phyloP scores from a whole-genome alignment of 2,888 invertebrate species.

The Hymenopus coronatus region DNA sequence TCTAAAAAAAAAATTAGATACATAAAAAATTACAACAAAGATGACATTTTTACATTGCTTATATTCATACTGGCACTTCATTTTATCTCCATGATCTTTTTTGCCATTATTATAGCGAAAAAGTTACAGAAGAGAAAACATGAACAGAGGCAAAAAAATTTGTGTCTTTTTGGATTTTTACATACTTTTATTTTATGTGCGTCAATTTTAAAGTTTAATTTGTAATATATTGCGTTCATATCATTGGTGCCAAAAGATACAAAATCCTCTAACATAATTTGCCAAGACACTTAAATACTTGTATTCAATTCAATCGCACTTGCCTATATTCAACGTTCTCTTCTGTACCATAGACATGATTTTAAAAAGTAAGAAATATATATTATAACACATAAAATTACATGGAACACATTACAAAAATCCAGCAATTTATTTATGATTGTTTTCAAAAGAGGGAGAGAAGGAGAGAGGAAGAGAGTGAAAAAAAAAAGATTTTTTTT shows the following conservation, averaged over 20 bases:
- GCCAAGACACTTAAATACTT: background rate
- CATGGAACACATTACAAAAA: conserved; percentile 20
- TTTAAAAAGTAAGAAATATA: conserved; percentile 21
- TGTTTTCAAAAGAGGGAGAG: conserved; percentile 4
- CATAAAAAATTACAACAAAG: conserved; percentile 16
- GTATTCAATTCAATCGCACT: background rate
- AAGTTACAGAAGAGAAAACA: background rate
- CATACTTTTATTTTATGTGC: background rate
- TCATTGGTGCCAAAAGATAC: background rate
- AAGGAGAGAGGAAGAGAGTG: background rate
- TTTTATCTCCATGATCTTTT: conserved; percentile 5
- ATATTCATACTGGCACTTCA: conserved; percentile 21
- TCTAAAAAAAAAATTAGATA: conserved; percentile 16
- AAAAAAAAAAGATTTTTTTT: background rate
- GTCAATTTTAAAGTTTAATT: background rate
- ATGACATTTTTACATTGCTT: conserved; percentile 20
- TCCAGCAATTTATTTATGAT: conserved; percentile 8
- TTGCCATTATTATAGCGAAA: conserved; percentile 13
- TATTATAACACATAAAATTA: conserved; percentile 20
- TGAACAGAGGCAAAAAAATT: background rate
- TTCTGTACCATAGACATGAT: conserved; percentile 2
- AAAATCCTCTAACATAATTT: background rate
- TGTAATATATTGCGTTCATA: background rate
- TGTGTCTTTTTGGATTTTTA: background rate
- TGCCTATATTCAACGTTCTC: background rate